Percentiles rank a stretch among this genome's conserved stretches.
These are phyloP conservation scores for honey bee (Apis mellifera) DNA, from an alignment of 1,140 invertebrate genomes.

Conservation along the genomic window DNA sequence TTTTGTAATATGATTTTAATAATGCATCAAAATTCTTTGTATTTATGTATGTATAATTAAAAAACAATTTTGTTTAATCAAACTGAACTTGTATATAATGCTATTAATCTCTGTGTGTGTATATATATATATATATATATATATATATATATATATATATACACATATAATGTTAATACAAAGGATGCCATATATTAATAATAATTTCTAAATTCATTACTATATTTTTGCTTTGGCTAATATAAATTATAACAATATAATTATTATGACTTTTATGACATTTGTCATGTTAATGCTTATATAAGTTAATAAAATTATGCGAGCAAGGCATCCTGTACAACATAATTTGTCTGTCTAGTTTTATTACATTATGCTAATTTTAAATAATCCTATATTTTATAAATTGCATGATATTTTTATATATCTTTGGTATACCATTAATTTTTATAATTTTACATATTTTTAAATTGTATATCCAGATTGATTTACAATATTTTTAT, in stretches of 20 bases:
- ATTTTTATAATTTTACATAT: slow-evolving; percentile 73
- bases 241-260: slow-evolving; percentile 40
- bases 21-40: slow-evolving; percentile 4
- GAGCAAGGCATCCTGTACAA: slow-evolving; percentile 33
- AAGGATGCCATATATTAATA: slow-evolving; percentile 46
- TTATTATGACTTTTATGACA: slow-evolving; percentile 28
- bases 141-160: slow-evolving; percentile 40
- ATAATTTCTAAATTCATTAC: slow-evolving; percentile 44
- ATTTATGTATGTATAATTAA: neutral
- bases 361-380: slow-evolving; percentile 36
- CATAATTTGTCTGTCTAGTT: slow-evolving; percentile 37
- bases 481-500: slow-evolving; percentile 3
- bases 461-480: slow-evolving; percentile 47
- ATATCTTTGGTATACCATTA: slow-evolving; percentile 81
- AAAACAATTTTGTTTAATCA: slow-evolving; percentile 25
- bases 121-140: slow-evolving; percentile 41
- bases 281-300: slow-evolving; percentile 36
- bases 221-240: slow-evolving; percentile 33
- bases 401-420: slow-evolving; percentile 73
- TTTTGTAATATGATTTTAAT: slow-evolving; percentile 12
- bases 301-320: slow-evolving; percentile 29
- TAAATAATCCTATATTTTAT: slow-evolving; percentile 74
- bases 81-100: slow-evolving; percentile 31
- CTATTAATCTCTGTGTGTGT: slow-evolving; percentile 1
- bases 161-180: slow-evolving; percentile 50